Conservation (phyloP, 2,113 vertebrate genomes). For the Pelodiscus sinensis region DNA sequence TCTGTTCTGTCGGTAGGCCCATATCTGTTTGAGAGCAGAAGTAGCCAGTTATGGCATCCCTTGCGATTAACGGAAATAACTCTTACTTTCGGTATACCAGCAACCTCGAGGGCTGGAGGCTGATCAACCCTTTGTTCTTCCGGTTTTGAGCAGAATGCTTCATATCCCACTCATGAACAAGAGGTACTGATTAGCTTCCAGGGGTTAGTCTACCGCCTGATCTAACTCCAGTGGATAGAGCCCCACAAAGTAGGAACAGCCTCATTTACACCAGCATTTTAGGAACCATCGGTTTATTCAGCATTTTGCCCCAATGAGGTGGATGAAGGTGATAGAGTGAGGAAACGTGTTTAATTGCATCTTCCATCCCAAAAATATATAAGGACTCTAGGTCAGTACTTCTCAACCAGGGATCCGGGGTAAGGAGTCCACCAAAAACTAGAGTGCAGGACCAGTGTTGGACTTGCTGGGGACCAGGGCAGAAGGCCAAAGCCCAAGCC, state of each 20-base stretch:
- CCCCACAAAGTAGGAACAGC: neutral
- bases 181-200: neutral
- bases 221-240: neutral
- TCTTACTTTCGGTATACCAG: neutral
- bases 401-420: too few relatives aligned
- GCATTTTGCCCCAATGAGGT: neutral
- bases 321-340: neutral
- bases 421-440: too few relatives aligned
- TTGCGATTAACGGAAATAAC: conserved; percentile 17
- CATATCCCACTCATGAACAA: neutral
- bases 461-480: too few relatives aligned
- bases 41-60: conserved; percentile 46
- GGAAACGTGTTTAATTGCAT: neutral
- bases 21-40: conserved; percentile 17
- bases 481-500: too few relatives aligned
- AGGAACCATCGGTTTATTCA: neutral
- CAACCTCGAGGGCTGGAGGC: neutral
- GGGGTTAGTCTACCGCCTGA: neutral
- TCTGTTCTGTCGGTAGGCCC: neutral
- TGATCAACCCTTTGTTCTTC: neutral
- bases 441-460: too few relatives aligned
- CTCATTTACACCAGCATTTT: neutral
- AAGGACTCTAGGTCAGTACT: too few relatives aligned
- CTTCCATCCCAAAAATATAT: neutral
- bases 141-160: neutral